Percentiles rank a stretch among this genome's conserved stretches.
Conservation (phyloP, 2,113 vertebrate genomes). For the Bettongia penicillata region DNA sequence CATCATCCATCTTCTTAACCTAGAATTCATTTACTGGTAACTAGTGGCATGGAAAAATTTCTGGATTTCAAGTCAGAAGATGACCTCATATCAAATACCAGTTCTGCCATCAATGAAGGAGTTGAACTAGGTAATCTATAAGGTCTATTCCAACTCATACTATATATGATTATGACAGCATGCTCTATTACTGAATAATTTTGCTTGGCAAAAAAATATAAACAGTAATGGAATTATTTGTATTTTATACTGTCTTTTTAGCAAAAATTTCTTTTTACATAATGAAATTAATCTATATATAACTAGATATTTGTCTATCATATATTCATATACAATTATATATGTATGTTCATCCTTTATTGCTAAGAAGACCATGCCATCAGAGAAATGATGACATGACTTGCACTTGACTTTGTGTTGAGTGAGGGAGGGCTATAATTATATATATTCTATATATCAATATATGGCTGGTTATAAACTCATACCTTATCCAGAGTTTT, state of each 20-base stretch:
- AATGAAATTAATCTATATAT: background rate
- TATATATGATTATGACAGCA: background rate
- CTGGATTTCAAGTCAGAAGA: background rate
- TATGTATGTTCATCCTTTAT: too few relatives aligned
- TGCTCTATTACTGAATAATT: background rate
- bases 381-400: too few relatives aligned
- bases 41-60: background rate
- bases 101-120: background rate
- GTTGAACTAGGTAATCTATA: background rate
- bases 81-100: background rate
- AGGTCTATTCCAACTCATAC: background rate
- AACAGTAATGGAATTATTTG: background rate
- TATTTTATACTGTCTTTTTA: background rate
- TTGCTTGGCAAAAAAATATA: background rate
- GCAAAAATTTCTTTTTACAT: background rate
- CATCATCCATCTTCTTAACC: too few relatives aligned
- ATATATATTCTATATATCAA: background rate
- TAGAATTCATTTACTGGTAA: background rate
- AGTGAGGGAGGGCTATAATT: too few relatives aligned
- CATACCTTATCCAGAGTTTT: background rate
- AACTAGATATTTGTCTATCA: background rate
- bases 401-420: too few relatives aligned
- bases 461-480: background rate
- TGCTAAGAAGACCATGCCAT: too few relatives aligned
- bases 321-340: too few relatives aligned